Conservation (phyloP, 2,888 invertebrate genomes). For the Clivina fossor region DNA sequence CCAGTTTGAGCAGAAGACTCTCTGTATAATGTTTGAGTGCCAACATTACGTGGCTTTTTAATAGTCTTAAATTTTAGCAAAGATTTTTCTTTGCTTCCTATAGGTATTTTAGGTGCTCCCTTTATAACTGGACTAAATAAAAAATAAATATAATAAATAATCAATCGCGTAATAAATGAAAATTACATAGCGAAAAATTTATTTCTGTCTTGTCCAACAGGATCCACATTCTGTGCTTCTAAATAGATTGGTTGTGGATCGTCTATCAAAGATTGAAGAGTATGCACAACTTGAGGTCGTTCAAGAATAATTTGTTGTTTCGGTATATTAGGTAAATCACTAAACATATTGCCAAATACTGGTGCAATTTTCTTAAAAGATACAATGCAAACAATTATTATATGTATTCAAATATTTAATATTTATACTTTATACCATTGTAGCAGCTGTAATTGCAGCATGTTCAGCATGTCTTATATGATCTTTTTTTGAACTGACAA, state of each 20-base stretch:
- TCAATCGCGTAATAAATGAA: conserved; percentile 36
- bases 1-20: conserved; percentile 76
- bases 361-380: conserved; percentile 57
- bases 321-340: conserved; percentile 56
- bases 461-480: conserved; percentile 58
- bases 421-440: conserved; percentile 61
- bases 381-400: conserved; percentile 9
- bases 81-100: conserved; percentile 36
- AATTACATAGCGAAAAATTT: conserved; percentile 34
- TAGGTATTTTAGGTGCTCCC: conserved; percentile 36
- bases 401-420: conserved; percentile 6
- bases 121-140: conserved; percentile 20
- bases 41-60: conserved; percentile 50
- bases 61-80: conserved; percentile 31
- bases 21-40: conserved; percentile 70
- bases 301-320: too few relatives aligned
- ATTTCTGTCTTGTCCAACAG: too few relatives aligned
- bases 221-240: too few relatives aligned
- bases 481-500: conserved; percentile 61
- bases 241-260: too few relatives aligned
- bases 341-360: conserved; percentile 62
- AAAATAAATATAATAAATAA: background rate
- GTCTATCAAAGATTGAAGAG: too few relatives aligned
- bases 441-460: conserved; percentile 59
- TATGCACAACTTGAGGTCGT: too few relatives aligned